Base-by-base conservation (phyloP, 2,113 vertebrate genomes). In the Saguinus midas region DNA sequence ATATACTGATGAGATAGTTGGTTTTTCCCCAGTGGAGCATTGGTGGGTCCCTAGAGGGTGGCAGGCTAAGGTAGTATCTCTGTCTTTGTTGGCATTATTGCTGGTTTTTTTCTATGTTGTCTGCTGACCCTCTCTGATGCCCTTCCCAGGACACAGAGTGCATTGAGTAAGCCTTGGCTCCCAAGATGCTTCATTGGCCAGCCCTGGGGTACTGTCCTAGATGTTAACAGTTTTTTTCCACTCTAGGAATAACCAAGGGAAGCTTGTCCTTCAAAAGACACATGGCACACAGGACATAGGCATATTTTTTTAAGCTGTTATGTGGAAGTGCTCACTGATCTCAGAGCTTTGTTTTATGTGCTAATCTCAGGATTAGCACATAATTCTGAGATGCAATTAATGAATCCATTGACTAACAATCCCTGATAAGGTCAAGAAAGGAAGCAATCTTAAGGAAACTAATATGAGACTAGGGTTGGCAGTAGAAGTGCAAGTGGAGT, bases 201-300 rank as follows among this genome's bases (percentile, higher is more conserved):
- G 84, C 37, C 75, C 50, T 35, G 16, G 18, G 50, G 64, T 32
- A 23, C 27, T 58, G 64, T 87, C 82, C 84, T 89, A 55, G 83
- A 73, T 45, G 57, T 87, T 66, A 72, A 72, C 16, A 55, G 87
- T 43, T 55, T 61, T 81, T 96, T 84, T 78, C 95, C 84, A 90
- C 35, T 73, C 40, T 14, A 89, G 79, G 29, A 94, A 83, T 83
- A 61, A 83, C 80, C 75, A 92, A 72, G 55, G 72, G 70, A 92
- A 66, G 57, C 45, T 83, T 57, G n/a, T 43, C 66, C 58, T 94
- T 89, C 68, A 50, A 48, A 61, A 78, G 94, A 57, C 20, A 25
- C 50, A 27, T 75, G 48, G 64, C 48, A 23, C 23, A 21, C 48
- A 48, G 81, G 64, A 83, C 40, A 1, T 0, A 43, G 61, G 18